Evolutionary conservation across 2,113 vertebrate species (phyloP).

Genomic region (Scolopax mira): DNA sequence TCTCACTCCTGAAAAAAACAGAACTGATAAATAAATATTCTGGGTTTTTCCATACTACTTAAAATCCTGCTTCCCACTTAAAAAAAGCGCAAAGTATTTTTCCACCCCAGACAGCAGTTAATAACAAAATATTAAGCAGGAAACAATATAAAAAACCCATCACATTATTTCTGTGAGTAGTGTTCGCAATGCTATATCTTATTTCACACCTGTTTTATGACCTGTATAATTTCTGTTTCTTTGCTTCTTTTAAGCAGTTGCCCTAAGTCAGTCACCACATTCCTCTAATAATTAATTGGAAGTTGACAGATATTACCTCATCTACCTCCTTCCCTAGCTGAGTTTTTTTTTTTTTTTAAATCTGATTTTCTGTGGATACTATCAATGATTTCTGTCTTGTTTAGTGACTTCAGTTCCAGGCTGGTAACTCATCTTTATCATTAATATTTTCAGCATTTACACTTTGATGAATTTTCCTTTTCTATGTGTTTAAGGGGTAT

Average conservation of each 20-base stretch:
- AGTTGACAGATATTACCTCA: not conserved
- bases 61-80: not conserved
- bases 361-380: not conserved
- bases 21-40: not conserved
- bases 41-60: not conserved
- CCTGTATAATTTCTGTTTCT: not conserved
- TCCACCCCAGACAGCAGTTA: not conserved
- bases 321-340: not conserved
- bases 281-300: not conserved
- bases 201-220: not conserved
- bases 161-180: not conserved
- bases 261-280: accelerated
- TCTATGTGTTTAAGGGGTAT: not conserved
- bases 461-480: not conserved
- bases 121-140: not conserved
- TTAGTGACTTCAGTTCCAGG: not conserved
- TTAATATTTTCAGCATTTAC: not conserved
- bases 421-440: not conserved
- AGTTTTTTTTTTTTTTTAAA: not conserved
- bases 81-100: not conserved
- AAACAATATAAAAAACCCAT: not conserved
- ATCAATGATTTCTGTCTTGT: not conserved
- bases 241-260: not conserved
- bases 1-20: not conserved
- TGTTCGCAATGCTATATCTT: not conserved